Conservation (phyloP, 2,888 invertebrate species). For the Hemaris fuciformis region DNA sequence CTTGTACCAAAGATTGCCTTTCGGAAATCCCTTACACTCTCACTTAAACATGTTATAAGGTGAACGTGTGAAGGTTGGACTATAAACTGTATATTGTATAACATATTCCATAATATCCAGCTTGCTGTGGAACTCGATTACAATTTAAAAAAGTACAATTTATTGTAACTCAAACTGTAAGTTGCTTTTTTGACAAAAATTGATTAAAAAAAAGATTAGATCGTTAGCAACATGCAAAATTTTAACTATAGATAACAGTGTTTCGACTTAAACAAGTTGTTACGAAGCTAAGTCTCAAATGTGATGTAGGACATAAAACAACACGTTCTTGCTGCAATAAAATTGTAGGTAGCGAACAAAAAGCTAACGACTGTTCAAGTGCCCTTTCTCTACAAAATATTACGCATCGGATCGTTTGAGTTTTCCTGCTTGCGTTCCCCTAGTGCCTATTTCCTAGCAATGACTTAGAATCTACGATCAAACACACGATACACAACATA, state of each 20-base stretch:
- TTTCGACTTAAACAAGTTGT: background rate
- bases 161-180: too few relatives aligned
- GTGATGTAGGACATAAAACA: background rate
- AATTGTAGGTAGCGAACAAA: conserved; percentile 17
- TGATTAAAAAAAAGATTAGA: too few relatives aligned
- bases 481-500: too few relatives aligned
- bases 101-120: too few relatives aligned
- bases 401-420: background rate
- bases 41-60: conserved; percentile 16
- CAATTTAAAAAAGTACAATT: too few relatives aligned
- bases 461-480: background rate
- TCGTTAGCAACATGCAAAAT: too few relatives aligned
- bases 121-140: too few relatives aligned
- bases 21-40: conserved; percentile 46
- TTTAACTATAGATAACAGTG: background rate
- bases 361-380: conserved; percentile 26
- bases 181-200: too few relatives aligned
- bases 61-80: background rate
- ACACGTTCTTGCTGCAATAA: background rate
- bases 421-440: background rate
- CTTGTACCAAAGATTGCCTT: conserved; percentile 49
- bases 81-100: background rate
- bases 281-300: background rate
- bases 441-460: background rate
- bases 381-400: conserved; percentile 22